These are phyloP conservation scores for Volucella inflata DNA, from an alignment of 2,888 invertebrate species.

Conservation along the genomic window DNA sequence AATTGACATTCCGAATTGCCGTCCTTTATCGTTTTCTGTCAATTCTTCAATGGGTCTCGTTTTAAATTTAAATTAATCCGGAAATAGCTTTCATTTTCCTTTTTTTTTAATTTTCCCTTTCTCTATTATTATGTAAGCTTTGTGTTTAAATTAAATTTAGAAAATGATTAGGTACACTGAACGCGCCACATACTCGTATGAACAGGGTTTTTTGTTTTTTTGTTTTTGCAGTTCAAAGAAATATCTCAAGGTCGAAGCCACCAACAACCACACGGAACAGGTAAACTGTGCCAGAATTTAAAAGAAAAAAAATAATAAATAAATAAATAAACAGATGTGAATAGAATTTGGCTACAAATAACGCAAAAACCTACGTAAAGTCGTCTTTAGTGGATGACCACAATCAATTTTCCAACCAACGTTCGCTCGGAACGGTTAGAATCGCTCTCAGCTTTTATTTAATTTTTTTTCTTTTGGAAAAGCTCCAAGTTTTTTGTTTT, in stretches of 20 bases:
- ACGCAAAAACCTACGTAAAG: not conserved
- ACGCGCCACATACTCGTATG: not conserved
- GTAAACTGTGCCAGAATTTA: not conserved
- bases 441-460: not conserved
- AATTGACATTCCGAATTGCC: too few species aligned
- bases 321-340: conserved; percentile 2
- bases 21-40: too few species aligned
- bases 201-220: too few species aligned
- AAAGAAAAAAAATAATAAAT: too few species aligned
- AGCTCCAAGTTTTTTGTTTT: conserved; percentile 12
- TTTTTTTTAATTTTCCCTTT: too few species aligned
- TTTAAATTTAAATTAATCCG: not conserved
- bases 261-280: not conserved
- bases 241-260: conserved; percentile 23
- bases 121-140: conserved; percentile 12
- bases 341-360: conserved; percentile 17
- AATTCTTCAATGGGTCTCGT: too few species aligned
- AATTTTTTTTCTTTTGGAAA: conserved; percentile 10
- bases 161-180: conserved; percentile 1
- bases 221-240: conserved; percentile 23
- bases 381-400: conserved; percentile 30
- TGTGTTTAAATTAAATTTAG: conserved; percentile 17
- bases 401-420: conserved; percentile 20
- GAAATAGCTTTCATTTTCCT: not conserved
- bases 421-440: not conserved